A percentile compares a stretch with the other conserved stretches of the same genome.
phyloP scores from a whole-genome alignment of 2,888 invertebrate genomes.

The Clepsis dumicolana region DNA sequence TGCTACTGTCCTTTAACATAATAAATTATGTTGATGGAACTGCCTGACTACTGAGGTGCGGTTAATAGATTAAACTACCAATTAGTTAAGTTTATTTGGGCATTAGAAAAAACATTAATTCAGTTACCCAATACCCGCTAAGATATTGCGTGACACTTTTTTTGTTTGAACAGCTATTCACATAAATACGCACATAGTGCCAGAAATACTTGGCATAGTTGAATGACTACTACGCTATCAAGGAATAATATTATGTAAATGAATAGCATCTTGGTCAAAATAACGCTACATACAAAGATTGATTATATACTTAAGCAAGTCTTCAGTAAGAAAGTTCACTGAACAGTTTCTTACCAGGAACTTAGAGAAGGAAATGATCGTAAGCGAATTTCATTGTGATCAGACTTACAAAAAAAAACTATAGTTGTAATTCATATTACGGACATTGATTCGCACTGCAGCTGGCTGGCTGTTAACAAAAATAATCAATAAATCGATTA shows the following conservation, averaged over 20 bases:
- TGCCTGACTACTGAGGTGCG: slow-evolving; percentile 24
- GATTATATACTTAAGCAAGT: not conserved
- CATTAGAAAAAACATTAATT: slow-evolving; percentile 4
- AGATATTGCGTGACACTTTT: not conserved
- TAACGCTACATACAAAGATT: not conserved
- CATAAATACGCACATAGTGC: slow-evolving; percentile 7
- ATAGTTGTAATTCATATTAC: slow-evolving; percentile 2
- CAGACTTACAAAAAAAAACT: not conserved
- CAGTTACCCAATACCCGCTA: not conserved
- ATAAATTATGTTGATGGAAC: slow-evolving; percentile 20
- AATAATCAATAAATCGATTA: too few relatives aligned
- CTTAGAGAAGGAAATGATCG: not conserved
- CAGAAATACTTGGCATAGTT: slow-evolving; percentile 31
- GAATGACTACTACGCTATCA: not conserved
- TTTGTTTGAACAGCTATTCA: slow-evolving; percentile 27
- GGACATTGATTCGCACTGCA: not conserved
- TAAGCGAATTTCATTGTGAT: not conserved
- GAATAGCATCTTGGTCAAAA: not conserved
- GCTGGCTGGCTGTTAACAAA: too few relatives aligned
- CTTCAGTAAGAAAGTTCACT: not conserved
- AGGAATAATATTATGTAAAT: not conserved
- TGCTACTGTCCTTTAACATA: slow-evolving; percentile 7
- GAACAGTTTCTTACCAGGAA: not conserved
- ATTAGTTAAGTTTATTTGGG: slow-evolving; percentile 43
- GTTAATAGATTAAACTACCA: slow-evolving; percentile 32